Conservation (phyloP, 2,113 vertebrate genomes). For the Toxotes jaculatrix region DNA sequence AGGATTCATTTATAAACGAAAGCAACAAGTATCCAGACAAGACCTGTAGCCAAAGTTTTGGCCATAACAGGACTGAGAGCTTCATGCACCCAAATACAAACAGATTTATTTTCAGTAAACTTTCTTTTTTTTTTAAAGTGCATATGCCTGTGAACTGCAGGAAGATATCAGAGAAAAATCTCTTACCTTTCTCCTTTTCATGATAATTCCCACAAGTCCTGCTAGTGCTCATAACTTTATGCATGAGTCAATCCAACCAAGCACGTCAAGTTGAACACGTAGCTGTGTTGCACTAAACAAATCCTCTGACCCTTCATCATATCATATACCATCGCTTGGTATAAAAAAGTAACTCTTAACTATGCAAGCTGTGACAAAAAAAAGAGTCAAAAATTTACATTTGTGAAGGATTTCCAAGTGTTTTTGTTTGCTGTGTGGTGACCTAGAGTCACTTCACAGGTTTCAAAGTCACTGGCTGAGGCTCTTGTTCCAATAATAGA, state of each 20-base stretch:
- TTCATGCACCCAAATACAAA: not conserved
- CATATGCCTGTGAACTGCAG: not conserved
- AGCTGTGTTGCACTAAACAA: slow-evolving; percentile 18
- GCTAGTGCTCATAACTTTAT: not conserved
- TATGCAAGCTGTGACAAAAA: not conserved
- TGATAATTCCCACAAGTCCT: slow-evolving; percentile 14
- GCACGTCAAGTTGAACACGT: slow-evolving; percentile 4
- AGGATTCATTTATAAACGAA: not conserved
- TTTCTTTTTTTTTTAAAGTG: not conserved
- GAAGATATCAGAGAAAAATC: not conserved
- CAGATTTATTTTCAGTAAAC: not conserved
- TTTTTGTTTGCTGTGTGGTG: slow-evolving; percentile 30
- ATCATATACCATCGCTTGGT: not conserved
- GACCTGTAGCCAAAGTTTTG: not conserved
- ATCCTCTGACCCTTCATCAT: slow-evolving; percentile 23
- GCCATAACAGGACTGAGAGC: not conserved
- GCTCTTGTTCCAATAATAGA: slow-evolving; percentile 84
- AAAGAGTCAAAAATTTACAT: not conserved
- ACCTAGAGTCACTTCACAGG: slow-evolving; percentile 35
- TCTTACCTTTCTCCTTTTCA: slow-evolving; percentile 64
- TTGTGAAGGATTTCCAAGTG: not conserved
- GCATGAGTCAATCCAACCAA: not conserved
- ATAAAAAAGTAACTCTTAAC: slow-evolving; percentile 18
- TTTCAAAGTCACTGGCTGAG: slow-evolving; percentile 73
- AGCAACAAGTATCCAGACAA: not conserved